Percentiles rank a stretch among this genome's conserved stretches.
Conservation (phyloP, 2,113 vertebrate genomes). For the zebrafish (Danio rerio) region GRCz12tu NC_133177.1:19688501-19689000, state of each 20-base stretch:
- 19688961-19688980: slow-evolving; percentile 65
- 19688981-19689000: slow-evolving; percentile 66
- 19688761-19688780: neutral
- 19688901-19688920: slow-evolving; percentile 69
- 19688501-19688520: no score
- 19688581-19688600: neutral
- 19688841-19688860: slow-evolving; percentile 27
- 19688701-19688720: no score
- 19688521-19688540: no score
- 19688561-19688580: no score
- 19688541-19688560: no score
- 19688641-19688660: no score
- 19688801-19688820: slow-evolving; percentile 1
- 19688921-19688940: slow-evolving; percentile 66
- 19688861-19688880: slow-evolving; percentile 54
- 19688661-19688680: no score
- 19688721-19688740: neutral
- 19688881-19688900: slow-evolving; percentile 64
- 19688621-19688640: no score
- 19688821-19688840: neutral
- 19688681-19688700: no score
- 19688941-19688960: slow-evolving; percentile 73
- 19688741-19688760: neutral
- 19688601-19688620: no score
- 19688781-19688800: neutral